Evolutionary conservation across 2,888 invertebrate genomes (phyloP).

Genomic region (Aphrophora alni): DNA sequence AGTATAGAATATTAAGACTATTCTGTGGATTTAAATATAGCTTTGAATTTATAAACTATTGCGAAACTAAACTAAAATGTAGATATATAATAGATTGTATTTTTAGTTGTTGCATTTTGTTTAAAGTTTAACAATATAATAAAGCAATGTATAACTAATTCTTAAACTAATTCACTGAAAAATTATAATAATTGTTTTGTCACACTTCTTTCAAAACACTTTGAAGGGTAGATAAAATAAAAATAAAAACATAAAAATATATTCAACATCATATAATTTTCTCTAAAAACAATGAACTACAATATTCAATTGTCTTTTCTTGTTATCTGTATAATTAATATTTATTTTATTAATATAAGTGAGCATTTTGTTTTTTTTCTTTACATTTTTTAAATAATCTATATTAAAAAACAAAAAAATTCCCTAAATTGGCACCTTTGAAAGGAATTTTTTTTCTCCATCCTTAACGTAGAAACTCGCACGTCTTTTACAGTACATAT

Average conservation of each 20-base stretch:
- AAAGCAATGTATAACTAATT: too few species aligned
- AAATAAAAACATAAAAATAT: background rate
- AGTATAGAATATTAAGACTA: background rate
- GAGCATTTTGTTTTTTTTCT: background rate
- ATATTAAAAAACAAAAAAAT: background rate
- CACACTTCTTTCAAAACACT: background rate
- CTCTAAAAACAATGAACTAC: conserved; percentile 37
- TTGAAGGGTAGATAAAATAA: background rate
- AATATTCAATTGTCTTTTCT: conserved; percentile 2
- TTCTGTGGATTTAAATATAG: background rate
- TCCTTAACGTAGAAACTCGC: background rate
- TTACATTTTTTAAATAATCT: background rate
- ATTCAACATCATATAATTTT: conserved; percentile 35
- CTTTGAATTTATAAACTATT: background rate
- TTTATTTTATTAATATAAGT: background rate
- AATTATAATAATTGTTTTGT: background rate
- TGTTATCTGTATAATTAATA: background rate
- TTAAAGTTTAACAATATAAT: background rate
- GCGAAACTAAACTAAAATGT: background rate
- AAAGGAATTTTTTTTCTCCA: background rate
- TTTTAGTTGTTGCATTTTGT: background rate
- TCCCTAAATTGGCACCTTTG: background rate
- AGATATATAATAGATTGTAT: too few species aligned
- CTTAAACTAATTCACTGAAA: background rate
- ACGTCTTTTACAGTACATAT: background rate